Percentiles rank a stretch among this genome's conserved stretches.
Evolutionary conservation across 2,113 vertebrate species (phyloP).

Genomic region (Caracal caracal): DNA sequence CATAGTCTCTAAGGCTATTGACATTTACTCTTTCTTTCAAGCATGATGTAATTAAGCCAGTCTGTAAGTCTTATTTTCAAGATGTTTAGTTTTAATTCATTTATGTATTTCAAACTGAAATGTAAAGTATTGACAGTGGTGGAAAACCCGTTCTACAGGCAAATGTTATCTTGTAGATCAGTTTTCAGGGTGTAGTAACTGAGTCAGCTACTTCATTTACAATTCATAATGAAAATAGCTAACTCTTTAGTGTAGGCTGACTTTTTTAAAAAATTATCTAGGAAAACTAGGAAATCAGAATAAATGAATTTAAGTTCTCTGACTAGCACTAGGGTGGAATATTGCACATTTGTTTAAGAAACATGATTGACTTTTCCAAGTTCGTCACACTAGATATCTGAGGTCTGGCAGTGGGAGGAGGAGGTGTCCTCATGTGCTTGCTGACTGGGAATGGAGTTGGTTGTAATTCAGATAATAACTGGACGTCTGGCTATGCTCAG

Average conservation of each 20-base stretch:
- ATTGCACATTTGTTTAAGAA: not conserved
- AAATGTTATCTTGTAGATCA: not conserved
- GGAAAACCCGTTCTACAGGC: slow-evolving; percentile 10
- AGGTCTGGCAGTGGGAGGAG: not conserved
- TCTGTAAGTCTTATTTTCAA: slow-evolving; percentile 3
- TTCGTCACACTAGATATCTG: not conserved
- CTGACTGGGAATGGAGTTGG: not conserved
- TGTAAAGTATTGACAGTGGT: slow-evolving; percentile 27
- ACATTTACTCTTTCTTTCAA: slow-evolving; percentile 5
- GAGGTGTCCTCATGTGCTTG: not conserved
- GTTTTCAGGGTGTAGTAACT: not conserved
- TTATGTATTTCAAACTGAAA: slow-evolving; percentile 21
- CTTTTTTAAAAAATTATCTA: not conserved
- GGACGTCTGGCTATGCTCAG: not conserved
- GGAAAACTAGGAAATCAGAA: slow-evolving; percentile 3
- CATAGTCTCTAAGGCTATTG: not conserved
- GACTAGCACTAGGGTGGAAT: not conserved
- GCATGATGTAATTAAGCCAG: not conserved
- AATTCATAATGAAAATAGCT: slow-evolving; percentile 10
- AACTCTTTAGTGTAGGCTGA: not conserved
- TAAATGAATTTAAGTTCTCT: slow-evolving; percentile 25
- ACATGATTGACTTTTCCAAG: not conserved
- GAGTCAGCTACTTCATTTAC: not conserved
- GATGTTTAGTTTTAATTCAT: not conserved
- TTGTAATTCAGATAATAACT: not conserved